Evolutionary conservation across 2,113 vertebrate species (phyloP).

Genomic region (Scophthalmus maximus): DNA sequence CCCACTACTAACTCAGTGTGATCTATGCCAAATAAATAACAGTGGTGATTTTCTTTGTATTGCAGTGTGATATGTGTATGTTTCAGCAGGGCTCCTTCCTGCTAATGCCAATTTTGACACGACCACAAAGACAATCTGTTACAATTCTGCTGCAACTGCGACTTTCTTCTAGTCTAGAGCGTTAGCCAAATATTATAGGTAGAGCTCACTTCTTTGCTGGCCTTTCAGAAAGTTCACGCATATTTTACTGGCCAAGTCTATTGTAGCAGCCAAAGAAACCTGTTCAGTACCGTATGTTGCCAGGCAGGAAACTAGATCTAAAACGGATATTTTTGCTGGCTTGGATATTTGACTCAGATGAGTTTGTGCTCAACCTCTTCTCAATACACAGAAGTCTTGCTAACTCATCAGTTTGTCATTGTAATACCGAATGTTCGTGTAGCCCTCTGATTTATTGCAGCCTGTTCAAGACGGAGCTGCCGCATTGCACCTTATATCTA

Average conservation of each 20-base stretch:
- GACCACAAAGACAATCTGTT: conserved; percentile 28
- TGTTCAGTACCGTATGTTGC: conserved; percentile 40
- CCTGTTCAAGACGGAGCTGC: conserved; percentile 24
- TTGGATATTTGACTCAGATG: conserved; percentile 34
- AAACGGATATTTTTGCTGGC: conserved; percentile 48
- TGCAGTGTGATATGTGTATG: conserved; percentile 8
- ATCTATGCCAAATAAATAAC: conserved; percentile 48
- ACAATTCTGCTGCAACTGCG: not conserved
- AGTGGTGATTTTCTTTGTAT: conserved; percentile 32
- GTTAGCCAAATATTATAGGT: conserved; percentile 30
- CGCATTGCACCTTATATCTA: conserved; percentile 1
- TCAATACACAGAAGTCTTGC: conserved; percentile 23
- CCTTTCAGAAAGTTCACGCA: conserved; percentile 15
- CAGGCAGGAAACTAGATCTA: conserved; percentile 44
- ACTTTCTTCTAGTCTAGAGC: not conserved
- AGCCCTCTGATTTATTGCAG: conserved; percentile 51
- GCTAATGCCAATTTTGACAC: conserved; percentile 22
- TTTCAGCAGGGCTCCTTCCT: conserved; percentile 18
- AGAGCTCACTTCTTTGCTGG: conserved; percentile 24
- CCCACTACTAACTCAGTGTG: conserved; percentile 37
- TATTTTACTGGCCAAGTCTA: conserved; percentile 42
- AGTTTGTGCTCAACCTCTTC: conserved; percentile 45
- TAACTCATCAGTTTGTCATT: conserved; percentile 42
- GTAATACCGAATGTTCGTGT: conserved; percentile 15
- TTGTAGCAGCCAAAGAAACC: conserved; percentile 43